These are phyloP conservation scores for Pipistrellus nathusii DNA, from an alignment of 2,797 vertebrate genomes.

Conservation along the genomic window DNA sequence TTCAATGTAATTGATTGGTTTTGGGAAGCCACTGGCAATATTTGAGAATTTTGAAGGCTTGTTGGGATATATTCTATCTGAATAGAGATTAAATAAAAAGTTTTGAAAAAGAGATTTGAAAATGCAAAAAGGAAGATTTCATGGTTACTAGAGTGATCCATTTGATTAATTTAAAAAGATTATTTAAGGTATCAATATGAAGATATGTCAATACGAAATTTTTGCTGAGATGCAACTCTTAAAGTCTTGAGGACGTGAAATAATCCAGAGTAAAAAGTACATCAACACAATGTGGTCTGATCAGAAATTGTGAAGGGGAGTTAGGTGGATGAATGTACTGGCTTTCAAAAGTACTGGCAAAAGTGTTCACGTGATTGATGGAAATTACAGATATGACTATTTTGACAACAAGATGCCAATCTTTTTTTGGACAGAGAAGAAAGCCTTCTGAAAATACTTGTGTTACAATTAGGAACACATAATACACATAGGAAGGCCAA, in stretches of 20 bases:
- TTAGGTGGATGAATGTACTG: not conserved
- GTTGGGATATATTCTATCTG: not conserved
- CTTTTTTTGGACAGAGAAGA: not conserved
- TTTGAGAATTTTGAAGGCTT: constrained; percentile 56
- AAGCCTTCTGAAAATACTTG: constrained; percentile 43
- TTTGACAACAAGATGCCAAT: not conserved
- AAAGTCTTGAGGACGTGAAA: constrained; percentile 47
- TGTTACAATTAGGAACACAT: not conserved
- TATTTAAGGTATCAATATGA: not conserved
- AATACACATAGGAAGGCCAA: not conserved
- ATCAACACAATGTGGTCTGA: constrained; percentile 34
- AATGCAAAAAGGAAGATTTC: constrained; percentile 47
- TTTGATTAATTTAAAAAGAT: constrained; percentile 45
- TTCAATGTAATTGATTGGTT: constrained; percentile 44
- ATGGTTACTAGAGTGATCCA: constrained; percentile 27
- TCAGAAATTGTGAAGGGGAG: constrained; percentile 11
- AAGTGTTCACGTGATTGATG: not conserved
- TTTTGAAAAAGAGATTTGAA: constrained; percentile 36
- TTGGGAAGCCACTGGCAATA: constrained; percentile 22
- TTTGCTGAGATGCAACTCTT: constrained; percentile 60
- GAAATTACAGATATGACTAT: constrained; percentile 24
- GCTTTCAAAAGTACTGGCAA: constrained; percentile 32
- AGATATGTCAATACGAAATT: not conserved
- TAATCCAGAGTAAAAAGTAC: constrained; percentile 3
- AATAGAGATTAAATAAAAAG: not conserved